A percentile compares a stretch with the other conserved stretches of the same genome.
phyloP scores from a whole-genome alignment of 2,113 vertebrate species.

The Verasper variegatus region DNA sequence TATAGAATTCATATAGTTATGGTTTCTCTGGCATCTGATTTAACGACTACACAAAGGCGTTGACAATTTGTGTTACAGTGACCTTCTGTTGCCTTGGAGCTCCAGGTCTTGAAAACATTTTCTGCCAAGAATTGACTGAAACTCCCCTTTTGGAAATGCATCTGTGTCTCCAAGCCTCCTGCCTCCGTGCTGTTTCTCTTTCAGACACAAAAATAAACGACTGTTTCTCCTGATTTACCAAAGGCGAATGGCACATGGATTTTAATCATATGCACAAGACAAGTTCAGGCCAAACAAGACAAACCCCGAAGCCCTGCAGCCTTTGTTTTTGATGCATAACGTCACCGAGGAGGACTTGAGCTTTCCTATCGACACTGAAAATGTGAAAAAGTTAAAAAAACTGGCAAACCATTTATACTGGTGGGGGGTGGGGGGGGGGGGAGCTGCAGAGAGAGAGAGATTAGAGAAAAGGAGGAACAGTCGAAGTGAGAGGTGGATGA shows the following conservation, averaged over 20 bases:
- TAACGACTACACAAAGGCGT: neutral
- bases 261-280: neutral
- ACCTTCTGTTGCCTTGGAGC: neutral
- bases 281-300: neutral
- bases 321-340: neutral
- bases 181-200: neutral
- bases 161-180: neutral
- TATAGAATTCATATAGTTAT: neutral
- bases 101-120: neutral
- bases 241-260: neutral
- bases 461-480: conserved; percentile 13
- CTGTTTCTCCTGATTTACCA: neutral
- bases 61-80: neutral
- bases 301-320: neutral
- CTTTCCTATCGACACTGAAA: neutral
- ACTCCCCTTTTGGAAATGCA: neutral
- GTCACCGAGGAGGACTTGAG: neutral
- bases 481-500: conserved; percentile 31
- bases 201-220: neutral
- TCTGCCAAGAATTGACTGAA: conserved; percentile 14
- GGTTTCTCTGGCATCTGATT: neutral
- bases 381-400: neutral
- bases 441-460: conserved; percentile 5
- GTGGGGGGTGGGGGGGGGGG: neutral
- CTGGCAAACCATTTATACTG: neutral